Evolutionary conservation across 2,797 vertebrate genomes (phyloP).

Genomic region (Melanotaenia nigrans): DNA sequence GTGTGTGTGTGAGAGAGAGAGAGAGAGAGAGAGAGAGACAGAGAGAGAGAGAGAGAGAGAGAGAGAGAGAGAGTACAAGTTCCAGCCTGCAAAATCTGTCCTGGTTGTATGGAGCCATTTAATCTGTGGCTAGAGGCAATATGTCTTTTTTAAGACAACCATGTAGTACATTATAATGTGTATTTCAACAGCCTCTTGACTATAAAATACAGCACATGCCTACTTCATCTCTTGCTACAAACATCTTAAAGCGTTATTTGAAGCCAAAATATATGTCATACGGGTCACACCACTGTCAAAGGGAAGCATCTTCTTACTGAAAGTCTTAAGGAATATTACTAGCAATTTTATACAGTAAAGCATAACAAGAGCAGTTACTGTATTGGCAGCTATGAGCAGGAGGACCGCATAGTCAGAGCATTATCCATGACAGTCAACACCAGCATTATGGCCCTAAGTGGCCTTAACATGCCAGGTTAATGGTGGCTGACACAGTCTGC

Average conservation of each 20-base stretch:
- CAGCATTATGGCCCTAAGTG: conserved; percentile 39
- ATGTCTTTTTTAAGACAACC: conserved; percentile 17
- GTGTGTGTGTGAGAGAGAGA: too few relatives aligned
- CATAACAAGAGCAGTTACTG: neutral
- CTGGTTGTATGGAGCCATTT: conserved; percentile 44
- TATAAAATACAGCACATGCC: neutral
- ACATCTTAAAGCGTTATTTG: neutral
- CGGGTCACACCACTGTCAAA: neutral
- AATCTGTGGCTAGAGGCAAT: conserved; percentile 47
- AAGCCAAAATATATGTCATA: neutral
- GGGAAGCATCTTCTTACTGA: neutral
- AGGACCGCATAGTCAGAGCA: conserved; percentile 17
- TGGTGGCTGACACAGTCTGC: conserved; percentile 52
- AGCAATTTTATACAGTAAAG: neutral
- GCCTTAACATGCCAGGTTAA: conserved; percentile 55
- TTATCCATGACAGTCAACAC: conserved; percentile 28
- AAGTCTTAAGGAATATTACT: neutral
- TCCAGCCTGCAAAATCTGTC: conserved; percentile 41
- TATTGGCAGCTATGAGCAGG: conserved; percentile 17
- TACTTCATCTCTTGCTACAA: neutral
- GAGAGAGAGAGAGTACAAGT: conserved; percentile 24
- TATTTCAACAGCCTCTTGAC: conserved; percentile 3
- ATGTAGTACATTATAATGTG: conserved; percentile 3
- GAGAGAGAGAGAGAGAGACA: too few relatives aligned
- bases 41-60: too few relatives aligned